These are phyloP conservation scores for Dilophus febrilis DNA, from an alignment of 2,888 invertebrate species.

Conservation along the genomic window DNA sequence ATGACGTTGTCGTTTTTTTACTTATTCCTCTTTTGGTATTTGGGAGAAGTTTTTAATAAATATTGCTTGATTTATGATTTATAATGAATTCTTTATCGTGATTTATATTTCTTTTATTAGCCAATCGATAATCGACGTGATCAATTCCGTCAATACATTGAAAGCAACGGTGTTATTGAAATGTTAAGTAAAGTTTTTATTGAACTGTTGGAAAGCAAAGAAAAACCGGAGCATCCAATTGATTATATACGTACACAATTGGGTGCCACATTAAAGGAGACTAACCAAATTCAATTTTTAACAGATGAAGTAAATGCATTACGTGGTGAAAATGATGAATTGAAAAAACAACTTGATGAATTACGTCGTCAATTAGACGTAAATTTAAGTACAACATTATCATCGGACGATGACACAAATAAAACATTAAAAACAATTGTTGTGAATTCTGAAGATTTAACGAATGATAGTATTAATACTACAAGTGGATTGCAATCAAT, in stretches of 20 bases:
- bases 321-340: slow-evolving; percentile 16
- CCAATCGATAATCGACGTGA: slow-evolving; percentile 29
- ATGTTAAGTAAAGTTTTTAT: slow-evolving; percentile 25
- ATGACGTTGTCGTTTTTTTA: no score
- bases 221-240: slow-evolving; percentile 25
- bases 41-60: no score
- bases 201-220: slow-evolving; percentile 19
- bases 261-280: slow-evolving; percentile 21
- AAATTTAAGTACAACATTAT: no score
- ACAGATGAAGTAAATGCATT: slow-evolving; percentile 21
- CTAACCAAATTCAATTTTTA: slow-evolving; percentile 20
- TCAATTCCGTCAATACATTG: slow-evolving; percentile 28
- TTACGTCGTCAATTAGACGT: no score
- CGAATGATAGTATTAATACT: no score
- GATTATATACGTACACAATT: slow-evolving; percentile 23
- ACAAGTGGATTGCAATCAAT: no score
- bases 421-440: no score
- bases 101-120: slow-evolving; percentile 12
- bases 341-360: slow-evolving; percentile 7
- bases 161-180: slow-evolving; percentile 26
- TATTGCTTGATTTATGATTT: no score
- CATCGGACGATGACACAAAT: no score
- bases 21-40: no score
- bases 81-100: no score
- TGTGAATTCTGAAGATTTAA: no score